A percentile compares a stretch with the other conserved stretches of the same genome.
Conservation (phyloP, 2,888 invertebrate genomes). For the Caenorhabditis sulstoni region DNA sequence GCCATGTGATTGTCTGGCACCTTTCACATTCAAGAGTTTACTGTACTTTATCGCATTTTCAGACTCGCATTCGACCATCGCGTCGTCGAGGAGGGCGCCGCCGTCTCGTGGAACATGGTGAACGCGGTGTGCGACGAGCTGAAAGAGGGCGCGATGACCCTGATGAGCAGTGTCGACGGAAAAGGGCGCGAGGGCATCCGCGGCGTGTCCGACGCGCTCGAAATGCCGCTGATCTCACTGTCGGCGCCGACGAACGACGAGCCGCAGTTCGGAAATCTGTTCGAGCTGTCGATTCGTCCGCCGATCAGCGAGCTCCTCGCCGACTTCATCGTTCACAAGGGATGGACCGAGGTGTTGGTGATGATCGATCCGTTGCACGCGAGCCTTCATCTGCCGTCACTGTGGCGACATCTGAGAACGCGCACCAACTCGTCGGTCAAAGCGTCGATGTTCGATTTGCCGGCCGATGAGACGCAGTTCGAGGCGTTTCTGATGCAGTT, state of each 20-base stretch:
- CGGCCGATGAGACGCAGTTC: conserved; percentile 72
- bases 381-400: conserved; percentile 74
- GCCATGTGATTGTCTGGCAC: no score
- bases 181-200: conserved; percentile 67
- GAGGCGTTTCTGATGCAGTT: conserved; percentile 74
- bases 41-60: no score
- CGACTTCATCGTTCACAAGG: conserved; percentile 93
- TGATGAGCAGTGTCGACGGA: conserved; percentile 76
- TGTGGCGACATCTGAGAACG: conserved; percentile 74
- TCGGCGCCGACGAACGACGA: conserved; percentile 51
- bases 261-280: conserved; percentile 61
- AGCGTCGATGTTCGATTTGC: conserved; percentile 76
- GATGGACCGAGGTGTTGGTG: conserved; percentile 92
- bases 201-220: conserved; percentile 68
- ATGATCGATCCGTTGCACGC: conserved; percentile 92
- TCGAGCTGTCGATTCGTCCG: conserved; percentile 87
- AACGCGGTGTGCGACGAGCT: conserved; percentile 77
- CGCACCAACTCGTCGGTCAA: conserved; percentile 74
- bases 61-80: conserved; percentile 70
- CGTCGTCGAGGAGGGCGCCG: conserved; percentile 62
- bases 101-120: conserved; percentile 70
- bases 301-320: conserved; percentile 96
- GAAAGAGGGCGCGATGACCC: conserved; percentile 78
- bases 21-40: no score
- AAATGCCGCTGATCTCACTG: conserved; percentile 69